Evolutionary conservation across 2,888 invertebrate species (phyloP).

Genomic region (Dryocosmus kuriphilus): DNA sequence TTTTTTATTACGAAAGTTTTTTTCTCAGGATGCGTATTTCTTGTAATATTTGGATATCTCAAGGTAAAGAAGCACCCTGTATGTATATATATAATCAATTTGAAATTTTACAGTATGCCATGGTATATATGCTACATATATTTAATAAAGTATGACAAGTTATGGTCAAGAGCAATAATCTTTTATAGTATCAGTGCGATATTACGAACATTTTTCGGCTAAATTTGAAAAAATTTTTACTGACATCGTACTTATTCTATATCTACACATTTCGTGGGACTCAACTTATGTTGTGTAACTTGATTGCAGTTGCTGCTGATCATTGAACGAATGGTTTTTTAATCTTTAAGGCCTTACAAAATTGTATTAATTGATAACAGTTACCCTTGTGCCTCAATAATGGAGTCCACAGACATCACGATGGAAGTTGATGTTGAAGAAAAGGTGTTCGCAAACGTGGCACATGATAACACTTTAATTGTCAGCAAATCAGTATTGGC

Average conservation of each 20-base stretch:
- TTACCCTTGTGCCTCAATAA: not conserved
- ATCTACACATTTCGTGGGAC: not conserved
- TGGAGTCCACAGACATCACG: not conserved
- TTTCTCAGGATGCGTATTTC: too few species aligned
- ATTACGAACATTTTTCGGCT: too few species aligned
- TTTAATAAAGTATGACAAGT: too few species aligned
- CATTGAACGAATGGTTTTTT: not conserved
- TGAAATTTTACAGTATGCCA: too few species aligned
- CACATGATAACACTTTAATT: slow-evolving; percentile 36
- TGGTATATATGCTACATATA: too few species aligned
- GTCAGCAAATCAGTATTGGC: slow-evolving; percentile 51
- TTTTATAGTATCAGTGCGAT: too few species aligned
- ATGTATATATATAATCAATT: too few species aligned
- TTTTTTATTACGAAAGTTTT: too few species aligned
- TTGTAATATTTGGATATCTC: too few species aligned
- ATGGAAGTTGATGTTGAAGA: slow-evolving; percentile 23
- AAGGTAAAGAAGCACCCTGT: too few species aligned
- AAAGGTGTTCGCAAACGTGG: not conserved
- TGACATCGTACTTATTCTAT: not conserved
- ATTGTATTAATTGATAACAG: not conserved
- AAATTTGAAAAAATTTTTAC: not conserved
- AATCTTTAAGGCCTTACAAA: not conserved
- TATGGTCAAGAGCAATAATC: too few species aligned
- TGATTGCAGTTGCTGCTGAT: not conserved
- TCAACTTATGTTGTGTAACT: not conserved